Evolutionary conservation across 2,113 vertebrate genomes (phyloP).

Genomic region (Lepisosteus osseus): DNA sequence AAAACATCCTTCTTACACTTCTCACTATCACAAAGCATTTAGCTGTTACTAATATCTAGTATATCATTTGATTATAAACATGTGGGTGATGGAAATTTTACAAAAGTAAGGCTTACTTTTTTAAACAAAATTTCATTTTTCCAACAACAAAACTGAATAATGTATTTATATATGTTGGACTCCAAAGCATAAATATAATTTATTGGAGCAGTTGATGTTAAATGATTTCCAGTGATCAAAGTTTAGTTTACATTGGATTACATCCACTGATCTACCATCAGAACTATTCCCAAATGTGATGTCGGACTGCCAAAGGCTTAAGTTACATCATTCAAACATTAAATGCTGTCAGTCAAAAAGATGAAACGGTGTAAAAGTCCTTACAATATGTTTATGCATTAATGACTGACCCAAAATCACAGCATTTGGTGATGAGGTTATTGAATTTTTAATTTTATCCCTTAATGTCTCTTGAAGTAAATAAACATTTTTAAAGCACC

Average conservation of each 20-base stretch:
- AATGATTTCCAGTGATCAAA: conserved; percentile 44
- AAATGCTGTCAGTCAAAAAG: conserved; percentile 59
- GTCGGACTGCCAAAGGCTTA: conserved; percentile 43
- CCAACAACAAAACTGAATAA: conserved; percentile 12
- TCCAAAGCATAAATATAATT: conserved; percentile 46
- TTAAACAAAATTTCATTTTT: neutral
- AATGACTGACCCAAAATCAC: conserved; percentile 45
- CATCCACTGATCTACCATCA: conserved; percentile 44
- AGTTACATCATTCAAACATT: conserved; percentile 47
- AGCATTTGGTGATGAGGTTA: conserved; percentile 45
- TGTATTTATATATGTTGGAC: neutral
- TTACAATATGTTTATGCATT: conserved; percentile 56
- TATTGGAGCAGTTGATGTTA: conserved; percentile 48
- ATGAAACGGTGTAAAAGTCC: conserved; percentile 56
- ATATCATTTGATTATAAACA: conserved; percentile 2
- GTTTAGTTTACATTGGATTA: conserved; percentile 54
- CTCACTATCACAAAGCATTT: conserved; percentile 29
- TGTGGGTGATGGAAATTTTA: neutral
- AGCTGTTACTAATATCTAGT: neutral
- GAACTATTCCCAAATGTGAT: conserved; percentile 41
- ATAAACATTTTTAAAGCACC: conserved; percentile 53
- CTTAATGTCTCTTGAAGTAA: conserved; percentile 49
- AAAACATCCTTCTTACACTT: conserved; percentile 22
- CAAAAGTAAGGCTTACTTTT: neutral
- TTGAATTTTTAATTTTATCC: conserved; percentile 41